phyloP scores from a whole-genome alignment of 2,888 invertebrate genomes.

The Agapetus fuscipes region DNA sequence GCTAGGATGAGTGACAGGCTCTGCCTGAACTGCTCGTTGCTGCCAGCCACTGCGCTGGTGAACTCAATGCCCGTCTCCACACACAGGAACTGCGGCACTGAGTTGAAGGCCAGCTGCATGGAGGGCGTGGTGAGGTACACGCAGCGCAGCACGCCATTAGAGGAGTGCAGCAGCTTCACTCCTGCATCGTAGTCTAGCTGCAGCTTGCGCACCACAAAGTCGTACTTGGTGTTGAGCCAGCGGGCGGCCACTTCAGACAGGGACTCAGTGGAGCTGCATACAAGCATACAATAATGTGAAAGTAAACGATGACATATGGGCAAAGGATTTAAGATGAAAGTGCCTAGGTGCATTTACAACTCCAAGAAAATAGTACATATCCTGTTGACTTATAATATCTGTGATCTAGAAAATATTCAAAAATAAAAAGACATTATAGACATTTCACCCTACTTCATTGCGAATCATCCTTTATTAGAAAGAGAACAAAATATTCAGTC shows the following conservation, averaged over 20 bases:
- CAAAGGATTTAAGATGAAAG: not conserved
- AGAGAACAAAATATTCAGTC: no score
- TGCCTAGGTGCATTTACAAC: no score
- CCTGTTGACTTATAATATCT: no score
- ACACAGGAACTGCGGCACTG: constrained; percentile 42
- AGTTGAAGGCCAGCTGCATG: constrained; percentile 43
- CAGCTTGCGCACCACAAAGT: constrained; percentile 39
- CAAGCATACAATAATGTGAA: not conserved
- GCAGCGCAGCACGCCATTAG: constrained; percentile 39
- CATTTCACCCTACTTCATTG: no score
- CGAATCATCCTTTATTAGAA: no score
- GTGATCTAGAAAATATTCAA: no score
- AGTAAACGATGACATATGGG: not conserved
- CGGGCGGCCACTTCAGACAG: constrained; percentile 35
- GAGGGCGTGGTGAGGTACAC: constrained; percentile 41
- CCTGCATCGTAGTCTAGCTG: constrained; percentile 43
- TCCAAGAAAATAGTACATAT: no score
- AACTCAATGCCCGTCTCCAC: constrained; percentile 45
- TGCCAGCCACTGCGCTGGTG: constrained; percentile 33
- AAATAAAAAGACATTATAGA: no score
- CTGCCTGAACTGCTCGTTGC: constrained; percentile 33
- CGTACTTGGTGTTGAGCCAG: constrained; percentile 43
- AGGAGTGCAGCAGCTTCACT: constrained; percentile 38
- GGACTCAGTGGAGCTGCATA: constrained; percentile 23
- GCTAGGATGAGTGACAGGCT: constrained; percentile 40